Conservation (phyloP, 2,797 vertebrate genomes). For the Liasis olivaceus region DNA sequence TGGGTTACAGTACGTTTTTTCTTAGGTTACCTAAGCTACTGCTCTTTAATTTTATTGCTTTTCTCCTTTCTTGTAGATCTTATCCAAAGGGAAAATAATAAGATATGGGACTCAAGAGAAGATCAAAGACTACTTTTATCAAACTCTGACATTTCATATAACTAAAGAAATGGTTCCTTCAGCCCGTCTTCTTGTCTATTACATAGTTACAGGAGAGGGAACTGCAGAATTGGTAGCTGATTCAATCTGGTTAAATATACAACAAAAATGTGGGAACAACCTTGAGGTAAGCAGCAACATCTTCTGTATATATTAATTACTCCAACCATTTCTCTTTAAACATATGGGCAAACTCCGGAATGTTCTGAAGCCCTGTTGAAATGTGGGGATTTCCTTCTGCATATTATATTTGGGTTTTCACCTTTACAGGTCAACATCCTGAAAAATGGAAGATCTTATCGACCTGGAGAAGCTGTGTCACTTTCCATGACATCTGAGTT, state of each 20-base stretch:
- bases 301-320: background rate
- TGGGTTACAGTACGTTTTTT: background rate
- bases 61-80: conserved; percentile 67
- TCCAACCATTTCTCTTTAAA: background rate
- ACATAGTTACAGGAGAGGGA: conserved; percentile 81
- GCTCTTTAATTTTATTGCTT: background rate
- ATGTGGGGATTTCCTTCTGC: conserved; percentile 22
- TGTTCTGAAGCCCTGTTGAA: background rate
- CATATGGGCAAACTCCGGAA: background rate
- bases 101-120: conserved; percentile 70
- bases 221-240: conserved; percentile 88
- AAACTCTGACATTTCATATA: conserved; percentile 79
- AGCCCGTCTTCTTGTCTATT: conserved; percentile 88
- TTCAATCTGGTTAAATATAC: conserved; percentile 87
- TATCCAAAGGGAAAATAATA: conserved; percentile 87
- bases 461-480: conserved; percentile 74
- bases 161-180: conserved; percentile 89
- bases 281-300: conserved; percentile 76
- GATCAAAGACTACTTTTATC: conserved; percentile 53
- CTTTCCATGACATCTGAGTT: conserved; percentile 74
- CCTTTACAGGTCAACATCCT: conserved; percentile 64
- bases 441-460: conserved; percentile 44
- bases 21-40: background rate
- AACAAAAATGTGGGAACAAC: conserved; percentile 82
- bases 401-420: background rate